Evolutionary conservation across 2,888 invertebrate genomes (phyloP).

Genomic region (Eulithis prunata): DNA sequence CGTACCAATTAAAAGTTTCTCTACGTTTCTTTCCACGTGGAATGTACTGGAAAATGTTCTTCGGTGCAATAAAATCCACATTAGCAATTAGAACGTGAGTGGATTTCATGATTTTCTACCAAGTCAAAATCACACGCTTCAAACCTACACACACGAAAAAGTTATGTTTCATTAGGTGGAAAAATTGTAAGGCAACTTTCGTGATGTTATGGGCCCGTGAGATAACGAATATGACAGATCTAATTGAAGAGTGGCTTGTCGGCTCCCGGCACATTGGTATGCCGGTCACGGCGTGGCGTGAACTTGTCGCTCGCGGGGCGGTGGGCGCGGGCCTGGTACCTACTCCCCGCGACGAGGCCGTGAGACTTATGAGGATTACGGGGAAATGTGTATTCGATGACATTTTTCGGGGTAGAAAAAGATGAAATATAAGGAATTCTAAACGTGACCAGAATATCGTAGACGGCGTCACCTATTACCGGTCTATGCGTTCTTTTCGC

Average conservation of each 20-base stretch:
- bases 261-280: constrained; percentile 62
- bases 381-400: constrained; percentile 84
- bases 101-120: constrained; percentile 17
- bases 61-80: constrained; percentile 21
- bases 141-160: constrained; percentile 33
- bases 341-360: constrained; percentile 65
- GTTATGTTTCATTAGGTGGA: constrained; percentile 44
- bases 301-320: constrained; percentile 61
- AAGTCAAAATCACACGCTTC: constrained; percentile 13
- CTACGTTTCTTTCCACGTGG: constrained; percentile 44
- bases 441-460: constrained; percentile 80
- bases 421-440: constrained; percentile 84
- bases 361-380: constrained; percentile 83
- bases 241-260: constrained; percentile 64
- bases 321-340: constrained; percentile 41
- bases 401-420: constrained; percentile 83
- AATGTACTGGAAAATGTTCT: constrained; percentile 25
- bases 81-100: constrained; percentile 20
- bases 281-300: constrained; percentile 73
- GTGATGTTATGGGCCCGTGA: constrained; percentile 48
- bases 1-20: constrained; percentile 71
- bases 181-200: constrained; percentile 43
- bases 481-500: constrained; percentile 79
- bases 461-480: constrained; percentile 79
- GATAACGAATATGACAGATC: constrained; percentile 57